phyloP scores from a whole-genome alignment of 2,113 vertebrate genomes.

The Perognathus longimembris region DNA sequence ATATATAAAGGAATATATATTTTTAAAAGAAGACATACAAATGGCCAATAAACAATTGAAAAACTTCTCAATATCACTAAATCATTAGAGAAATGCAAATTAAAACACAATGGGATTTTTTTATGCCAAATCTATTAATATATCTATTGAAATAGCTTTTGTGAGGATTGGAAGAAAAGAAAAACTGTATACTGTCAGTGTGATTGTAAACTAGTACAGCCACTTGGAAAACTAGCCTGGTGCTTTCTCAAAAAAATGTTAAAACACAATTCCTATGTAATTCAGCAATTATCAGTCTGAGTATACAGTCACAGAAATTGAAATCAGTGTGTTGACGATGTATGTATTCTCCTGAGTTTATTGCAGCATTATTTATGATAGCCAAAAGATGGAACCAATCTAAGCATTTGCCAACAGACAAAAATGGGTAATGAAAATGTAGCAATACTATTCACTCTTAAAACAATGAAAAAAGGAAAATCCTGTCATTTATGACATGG shows the following conservation, averaged over 20 bases:
- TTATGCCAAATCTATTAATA: neutral
- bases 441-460: neutral
- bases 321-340: neutral
- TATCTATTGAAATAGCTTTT: neutral
- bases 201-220: neutral
- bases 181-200: neutral
- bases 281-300: neutral
- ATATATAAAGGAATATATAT: neutral
- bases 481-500: neutral
- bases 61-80: neutral
- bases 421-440: neutral
- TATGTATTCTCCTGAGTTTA: neutral
- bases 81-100: neutral
- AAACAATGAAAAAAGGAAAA: neutral
- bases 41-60: neutral
- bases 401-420: neutral
- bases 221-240: neutral
- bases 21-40: neutral
- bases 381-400: neutral
- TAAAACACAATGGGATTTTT: neutral
- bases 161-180: neutral
- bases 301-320: neutral
- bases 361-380: neutral
- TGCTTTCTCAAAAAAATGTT: neutral
- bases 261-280: neutral